phyloP scores from a whole-genome alignment of 1,140 invertebrate species.

The Teleogryllus occipitalis region DNA sequence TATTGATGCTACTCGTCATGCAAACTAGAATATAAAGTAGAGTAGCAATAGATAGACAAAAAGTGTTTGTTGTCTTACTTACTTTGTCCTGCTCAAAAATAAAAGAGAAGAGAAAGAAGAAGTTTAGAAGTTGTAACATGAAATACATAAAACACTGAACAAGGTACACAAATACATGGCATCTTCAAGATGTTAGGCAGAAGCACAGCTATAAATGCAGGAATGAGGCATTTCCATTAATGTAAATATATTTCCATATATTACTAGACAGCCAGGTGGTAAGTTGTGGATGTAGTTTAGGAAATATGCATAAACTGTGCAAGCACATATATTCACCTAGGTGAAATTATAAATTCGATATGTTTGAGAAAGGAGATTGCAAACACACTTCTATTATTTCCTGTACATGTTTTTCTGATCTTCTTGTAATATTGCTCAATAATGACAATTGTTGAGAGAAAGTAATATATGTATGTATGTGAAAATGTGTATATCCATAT shows the following conservation, averaged over 20 bases:
- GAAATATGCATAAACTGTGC: not conserved
- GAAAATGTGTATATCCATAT: slow-evolving; percentile 6
- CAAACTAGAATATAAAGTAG: not conserved
- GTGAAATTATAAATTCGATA: not conserved
- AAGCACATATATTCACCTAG: not conserved
- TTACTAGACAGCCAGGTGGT: not conserved
- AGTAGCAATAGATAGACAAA: not conserved
- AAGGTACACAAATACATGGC: slow-evolving; percentile 8
- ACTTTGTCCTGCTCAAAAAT: slow-evolving; percentile 31
- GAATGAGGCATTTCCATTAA: not conserved
- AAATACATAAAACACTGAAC: slow-evolving; percentile 12
- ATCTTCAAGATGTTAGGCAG: not conserved
- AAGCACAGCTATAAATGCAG: slow-evolving; percentile 16
- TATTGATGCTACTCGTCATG: slow-evolving; percentile 10
- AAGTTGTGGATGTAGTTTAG: not conserved
- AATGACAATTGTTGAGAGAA: not conserved
- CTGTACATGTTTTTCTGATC: too few species aligned
- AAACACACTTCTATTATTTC: not conserved
- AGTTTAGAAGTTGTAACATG: slow-evolving; percentile 18
- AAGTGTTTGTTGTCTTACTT: slow-evolving; percentile 26
- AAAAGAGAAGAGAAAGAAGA: slow-evolving; percentile 27
- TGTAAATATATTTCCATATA: not conserved
- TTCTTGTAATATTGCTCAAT: too few species aligned
- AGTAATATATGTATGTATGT: slow-evolving; percentile 6
- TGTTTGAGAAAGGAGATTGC: not conserved